Base-by-base conservation (phyloP, 2,888 invertebrate genomes). In the Philereme transversata region DNA sequence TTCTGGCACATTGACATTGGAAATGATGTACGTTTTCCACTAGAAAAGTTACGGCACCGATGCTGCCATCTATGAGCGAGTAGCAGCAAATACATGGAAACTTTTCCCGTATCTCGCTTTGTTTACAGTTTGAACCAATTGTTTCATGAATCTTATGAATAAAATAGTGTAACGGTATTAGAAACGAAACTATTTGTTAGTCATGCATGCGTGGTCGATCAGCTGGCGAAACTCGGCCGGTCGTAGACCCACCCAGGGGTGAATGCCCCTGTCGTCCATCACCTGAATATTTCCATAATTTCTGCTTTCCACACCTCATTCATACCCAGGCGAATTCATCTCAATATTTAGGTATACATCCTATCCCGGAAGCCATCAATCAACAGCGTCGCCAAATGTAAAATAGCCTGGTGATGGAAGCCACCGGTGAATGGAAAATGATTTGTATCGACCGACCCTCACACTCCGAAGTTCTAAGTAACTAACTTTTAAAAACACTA, bases 221-320 rank as follows among this genome's bases (percentile, higher is more conserved):
- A 90, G 90, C 89, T 91, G 90, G 73, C 75, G 77, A 79, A 88
- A 86, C 84, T 89, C 84, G 89, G 89, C 77, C 88, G 91, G 90
- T 90, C 90, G 79, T 70, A 22, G 22, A 22, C 22, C 88, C 77
- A 70, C 55, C 62, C 68, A 47, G 71, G 82, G 90, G 86, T 88
- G 79, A 88, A 88, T 78, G 88, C 77, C 85, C 22, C 62, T 53
- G 64, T 69, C 77, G 83, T 81, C 78, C 80, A 82, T 83, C 88
- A 87, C 84, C 84, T 87, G 84, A 89, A 88, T 89, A 81, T 84
- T 84, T 86, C 81, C 78, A 88, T 88, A 81, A 85, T 82, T 48
- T 44, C 35, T 11, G 55, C 58, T 62, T 60, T 85, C 81, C 78
- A 81, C 82, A 82, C 79, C 84, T 87, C 87, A 89, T 88, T 88